Percentiles rank a stretch among this genome's conserved stretches.
Evolutionary conservation across 1,140 invertebrate species (phyloP).

Genomic region (Saxidomus purpurata): DNA sequence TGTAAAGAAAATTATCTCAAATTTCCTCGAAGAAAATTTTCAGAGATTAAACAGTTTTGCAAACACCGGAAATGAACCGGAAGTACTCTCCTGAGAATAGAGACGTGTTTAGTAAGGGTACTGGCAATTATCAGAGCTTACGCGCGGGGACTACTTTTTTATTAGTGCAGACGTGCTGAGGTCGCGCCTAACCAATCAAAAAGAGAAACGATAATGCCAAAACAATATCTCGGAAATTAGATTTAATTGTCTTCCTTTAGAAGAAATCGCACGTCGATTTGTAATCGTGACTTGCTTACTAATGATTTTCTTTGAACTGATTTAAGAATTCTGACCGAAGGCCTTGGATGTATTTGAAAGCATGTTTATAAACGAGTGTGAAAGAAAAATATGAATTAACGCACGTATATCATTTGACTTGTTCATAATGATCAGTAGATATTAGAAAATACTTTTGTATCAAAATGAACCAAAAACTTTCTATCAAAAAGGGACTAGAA

Average conservation of each 20-base stretch:
- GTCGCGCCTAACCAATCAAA: conserved; percentile 61
- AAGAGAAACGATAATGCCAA: conserved; percentile 60
- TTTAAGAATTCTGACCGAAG: conserved; percentile 3
- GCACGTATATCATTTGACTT: too few relatives aligned
- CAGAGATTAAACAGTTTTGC: conserved; percentile 66
- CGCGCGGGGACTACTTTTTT: conserved; percentile 60
- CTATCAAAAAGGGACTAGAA: too few relatives aligned
- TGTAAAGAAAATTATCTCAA: conserved; percentile 70
- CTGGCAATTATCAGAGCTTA: conserved; percentile 60
- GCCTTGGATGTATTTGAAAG: too few relatives aligned
- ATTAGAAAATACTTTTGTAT: too few relatives aligned
- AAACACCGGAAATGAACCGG: conserved; percentile 67
- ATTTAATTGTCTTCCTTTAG: conserved; percentile 65
- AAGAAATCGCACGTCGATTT: conserved; percentile 65
- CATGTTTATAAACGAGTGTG: too few relatives aligned
- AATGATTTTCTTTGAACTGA: conserved; percentile 64
- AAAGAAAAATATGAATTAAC: too few relatives aligned
- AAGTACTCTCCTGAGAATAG: conserved; percentile 52
- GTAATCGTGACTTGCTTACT: conserved; percentile 65
- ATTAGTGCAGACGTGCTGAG: conserved; percentile 56
- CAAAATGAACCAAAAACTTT: too few relatives aligned
- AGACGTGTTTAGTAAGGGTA: conserved; percentile 57
- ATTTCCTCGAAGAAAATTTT: conserved; percentile 61
- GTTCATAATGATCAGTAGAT: too few relatives aligned
- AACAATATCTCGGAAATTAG: conserved; percentile 69